Base-by-base conservation (phyloP, 2,888 invertebrate genomes). In the Agriotes lineatus region DNA sequence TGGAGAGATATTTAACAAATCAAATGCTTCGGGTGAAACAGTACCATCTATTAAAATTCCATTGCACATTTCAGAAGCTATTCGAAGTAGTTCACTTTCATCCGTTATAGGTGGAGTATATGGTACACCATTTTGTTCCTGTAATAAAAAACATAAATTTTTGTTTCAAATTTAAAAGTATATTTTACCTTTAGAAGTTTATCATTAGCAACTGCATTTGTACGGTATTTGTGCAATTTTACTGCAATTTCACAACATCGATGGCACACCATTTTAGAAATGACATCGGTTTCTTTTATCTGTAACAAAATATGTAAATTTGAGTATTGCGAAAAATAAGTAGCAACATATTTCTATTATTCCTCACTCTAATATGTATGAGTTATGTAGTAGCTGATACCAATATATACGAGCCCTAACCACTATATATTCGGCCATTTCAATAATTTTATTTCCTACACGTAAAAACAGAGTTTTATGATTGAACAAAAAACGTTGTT, bases 191-290 rank as follows among this genome's bases (percentile, higher is more conserved):
- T 70, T 19, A 74, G 14, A 12, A 63, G 56, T 52, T 71, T 71
- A 48, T 74, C 72, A 33, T 71, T 72, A 12, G 58, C 59, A 25
- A 69, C 42, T 12, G 72, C 71, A n/a, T 44, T 65, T 16, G 58
- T 64, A 22, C 72, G 56, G 50, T 69, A 74, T 50, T 71, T 63
- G n/a, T 63, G 58, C 1, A 71, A 58, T 56, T 71, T 69, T 1
- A 74, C 16, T 7, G 68, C 64, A 20, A 72, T 54, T 25, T 58
- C 59, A 20, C 69, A 68, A 35, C 74, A 74, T 10, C 58, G 52
- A 19, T 68, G 65, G 50, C 74, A 74, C 7, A 71, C 66, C 62
- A 65, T 68, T 68, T 61, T 71, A n/a, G 73, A 63, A 48, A 70
- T 57, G 3, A 19, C 7, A 48, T 73, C 73, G 16, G 60, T 58